phyloP scores from a whole-genome alignment of 2,888 invertebrate genomes.

The Brachylomia viminalis region DNA sequence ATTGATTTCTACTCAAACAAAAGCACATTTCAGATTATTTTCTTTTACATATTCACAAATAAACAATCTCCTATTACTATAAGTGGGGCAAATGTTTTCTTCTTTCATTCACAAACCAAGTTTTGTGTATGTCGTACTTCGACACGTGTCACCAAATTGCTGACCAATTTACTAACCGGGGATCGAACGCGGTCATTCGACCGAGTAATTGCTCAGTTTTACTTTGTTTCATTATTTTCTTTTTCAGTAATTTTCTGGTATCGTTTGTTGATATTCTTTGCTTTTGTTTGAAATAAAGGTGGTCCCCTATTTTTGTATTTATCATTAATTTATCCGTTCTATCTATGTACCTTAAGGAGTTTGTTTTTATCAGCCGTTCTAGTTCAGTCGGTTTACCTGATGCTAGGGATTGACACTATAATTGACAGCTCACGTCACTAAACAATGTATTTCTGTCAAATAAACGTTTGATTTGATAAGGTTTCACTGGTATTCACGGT shows the following conservation, averaged over 20 bases:
- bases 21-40: not conserved
- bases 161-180: conserved; percentile 66
- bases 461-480: too few relatives aligned
- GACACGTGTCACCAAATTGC: conserved; percentile 78
- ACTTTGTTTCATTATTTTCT: conserved; percentile 47
- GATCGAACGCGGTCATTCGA: conserved; percentile 63
- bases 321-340: too few relatives aligned
- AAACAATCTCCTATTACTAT: conserved; percentile 40
- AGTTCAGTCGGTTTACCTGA: too few relatives aligned
- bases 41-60: not conserved
- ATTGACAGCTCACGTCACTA: too few relatives aligned
- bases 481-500: too few relatives aligned
- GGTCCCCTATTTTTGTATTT: not conserved
- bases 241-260: conserved; percentile 38
- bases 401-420: too few relatives aligned
- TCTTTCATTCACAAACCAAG: conserved; percentile 23
- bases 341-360: too few relatives aligned
- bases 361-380: too few relatives aligned
- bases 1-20: not conserved
- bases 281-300: not conserved
- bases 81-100: conserved; percentile 41
- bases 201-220: conserved; percentile 71
- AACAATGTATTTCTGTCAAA: too few relatives aligned
- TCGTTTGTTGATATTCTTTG: conserved; percentile 45
- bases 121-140: conserved; percentile 10